Percentiles rank a stretch among this genome's conserved stretches.
These are phyloP conservation scores for Nannospalax galili DNA, from an alignment of 2,113 vertebrate species.

Conservation along the genomic window DNA sequence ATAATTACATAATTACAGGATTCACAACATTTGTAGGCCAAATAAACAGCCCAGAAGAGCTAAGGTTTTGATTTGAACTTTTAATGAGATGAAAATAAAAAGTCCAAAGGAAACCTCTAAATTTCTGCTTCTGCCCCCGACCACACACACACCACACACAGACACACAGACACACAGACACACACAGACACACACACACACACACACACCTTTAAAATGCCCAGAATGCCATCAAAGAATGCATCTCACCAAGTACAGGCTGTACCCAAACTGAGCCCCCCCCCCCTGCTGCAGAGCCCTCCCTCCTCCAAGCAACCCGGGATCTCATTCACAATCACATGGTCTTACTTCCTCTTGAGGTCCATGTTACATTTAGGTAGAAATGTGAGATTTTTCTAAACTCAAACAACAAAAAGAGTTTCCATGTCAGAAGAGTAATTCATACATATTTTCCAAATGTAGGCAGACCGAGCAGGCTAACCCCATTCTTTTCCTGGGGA, in stretches of 20 bases:
- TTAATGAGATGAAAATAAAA: neutral
- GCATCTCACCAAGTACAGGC: neutral
- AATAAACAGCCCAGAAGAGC: neutral
- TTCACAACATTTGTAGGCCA: neutral
- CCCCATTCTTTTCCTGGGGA: neutral
- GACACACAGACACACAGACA: too few relatives aligned
- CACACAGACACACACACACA: too few relatives aligned
- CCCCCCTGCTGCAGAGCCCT: neutral
- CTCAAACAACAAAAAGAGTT: neutral
- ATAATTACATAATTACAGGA: neutral
- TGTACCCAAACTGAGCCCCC: neutral
- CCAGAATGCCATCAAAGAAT: neutral
- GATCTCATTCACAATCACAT: accelerated
- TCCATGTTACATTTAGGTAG: neutral
- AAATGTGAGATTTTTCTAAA: neutral
- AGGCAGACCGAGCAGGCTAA: neutral
- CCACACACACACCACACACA: too few relatives aligned
- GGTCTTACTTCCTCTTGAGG: neutral
- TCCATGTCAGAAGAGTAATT: neutral
- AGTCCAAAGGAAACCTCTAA: neutral
- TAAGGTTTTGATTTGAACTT: neutral
- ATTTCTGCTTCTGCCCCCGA: neutral
- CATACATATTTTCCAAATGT: neutral
- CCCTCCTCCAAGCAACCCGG: too few relatives aligned
- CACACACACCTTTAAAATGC: neutral